Evolutionary conservation across 2,888 invertebrate genomes (phyloP).

Genomic region (Zelleria hepariella): DNA sequence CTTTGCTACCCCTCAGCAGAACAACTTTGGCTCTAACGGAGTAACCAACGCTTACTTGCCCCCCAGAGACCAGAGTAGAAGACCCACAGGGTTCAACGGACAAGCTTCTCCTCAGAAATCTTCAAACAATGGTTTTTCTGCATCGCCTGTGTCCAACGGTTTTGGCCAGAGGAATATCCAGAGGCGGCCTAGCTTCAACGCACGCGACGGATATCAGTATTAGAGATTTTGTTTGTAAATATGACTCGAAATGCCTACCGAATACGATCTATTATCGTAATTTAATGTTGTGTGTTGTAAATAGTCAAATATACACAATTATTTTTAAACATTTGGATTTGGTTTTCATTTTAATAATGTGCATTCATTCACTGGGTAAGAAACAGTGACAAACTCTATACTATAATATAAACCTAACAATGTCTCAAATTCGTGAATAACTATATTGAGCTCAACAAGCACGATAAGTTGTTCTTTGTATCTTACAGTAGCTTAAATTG

Average conservation of each 20-base stretch:
- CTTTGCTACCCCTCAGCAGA: not conserved
- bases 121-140: not conserved
- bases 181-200: constrained; percentile 27
- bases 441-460: no score
- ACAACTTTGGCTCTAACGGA: not conserved
- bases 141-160: constrained; percentile 2
- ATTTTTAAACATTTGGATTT: not conserved
- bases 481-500: no score
- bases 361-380: not conserved
- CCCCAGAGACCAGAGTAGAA: constrained; percentile 18
- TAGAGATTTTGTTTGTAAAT: constrained; percentile 11
- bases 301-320: not conserved
- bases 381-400: no score
- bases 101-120: not conserved
- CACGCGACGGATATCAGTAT: constrained; percentile 36
- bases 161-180: constrained; percentile 17
- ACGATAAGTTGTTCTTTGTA: no score
- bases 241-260: constrained; percentile 11
- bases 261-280: constrained; percentile 15
- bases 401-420: no score
- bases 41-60: constrained; percentile 38
- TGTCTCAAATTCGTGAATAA: no score
- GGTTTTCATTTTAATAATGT: not conserved
- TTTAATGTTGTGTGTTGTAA: no score
- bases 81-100: not conserved